These are phyloP conservation scores for Sebastes nivosus DNA, from an alignment of 2,797 vertebrate species.

Conservation along the genomic window DNA sequence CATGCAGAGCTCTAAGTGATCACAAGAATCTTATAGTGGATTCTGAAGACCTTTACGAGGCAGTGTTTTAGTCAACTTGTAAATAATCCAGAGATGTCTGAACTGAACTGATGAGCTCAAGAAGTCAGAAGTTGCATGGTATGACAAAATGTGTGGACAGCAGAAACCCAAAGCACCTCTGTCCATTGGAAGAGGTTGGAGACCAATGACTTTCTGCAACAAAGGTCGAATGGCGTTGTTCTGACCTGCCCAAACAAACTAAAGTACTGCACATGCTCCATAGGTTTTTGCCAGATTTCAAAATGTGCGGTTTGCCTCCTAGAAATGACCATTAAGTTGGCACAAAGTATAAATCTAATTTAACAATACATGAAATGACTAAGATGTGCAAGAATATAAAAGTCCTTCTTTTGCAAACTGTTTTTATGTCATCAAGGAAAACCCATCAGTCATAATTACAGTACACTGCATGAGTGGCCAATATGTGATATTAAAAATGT, in stretches of 20 bases:
- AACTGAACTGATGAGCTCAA: not conserved
- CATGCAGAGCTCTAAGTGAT: not conserved
- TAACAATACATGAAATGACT: not conserved
- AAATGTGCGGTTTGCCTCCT: too few relatives aligned
- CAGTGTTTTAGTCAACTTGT: not conserved
- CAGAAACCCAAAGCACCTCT: not conserved
- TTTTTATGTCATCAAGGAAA: not conserved
- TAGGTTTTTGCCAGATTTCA: not conserved
- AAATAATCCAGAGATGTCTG: not conserved
- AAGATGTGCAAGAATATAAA: not conserved
- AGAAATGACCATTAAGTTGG: not conserved
- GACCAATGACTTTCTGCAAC: not conserved
- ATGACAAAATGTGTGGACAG: not conserved
- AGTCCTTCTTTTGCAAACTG: not conserved
- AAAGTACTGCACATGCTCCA: not conserved
- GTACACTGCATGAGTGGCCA: not conserved
- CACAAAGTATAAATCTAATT: not conserved
- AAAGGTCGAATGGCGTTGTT: not conserved
- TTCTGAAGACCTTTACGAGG: not conserved
- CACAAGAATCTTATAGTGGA: not conserved
- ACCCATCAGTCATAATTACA: not conserved
- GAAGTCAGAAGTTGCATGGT: not conserved
- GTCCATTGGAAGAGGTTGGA: not conserved
- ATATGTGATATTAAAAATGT: constrained; percentile 15
- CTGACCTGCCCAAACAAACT: not conserved